phyloP scores from a whole-genome alignment of 2,113 vertebrate genomes.

The Crotalus helleri region DNA sequence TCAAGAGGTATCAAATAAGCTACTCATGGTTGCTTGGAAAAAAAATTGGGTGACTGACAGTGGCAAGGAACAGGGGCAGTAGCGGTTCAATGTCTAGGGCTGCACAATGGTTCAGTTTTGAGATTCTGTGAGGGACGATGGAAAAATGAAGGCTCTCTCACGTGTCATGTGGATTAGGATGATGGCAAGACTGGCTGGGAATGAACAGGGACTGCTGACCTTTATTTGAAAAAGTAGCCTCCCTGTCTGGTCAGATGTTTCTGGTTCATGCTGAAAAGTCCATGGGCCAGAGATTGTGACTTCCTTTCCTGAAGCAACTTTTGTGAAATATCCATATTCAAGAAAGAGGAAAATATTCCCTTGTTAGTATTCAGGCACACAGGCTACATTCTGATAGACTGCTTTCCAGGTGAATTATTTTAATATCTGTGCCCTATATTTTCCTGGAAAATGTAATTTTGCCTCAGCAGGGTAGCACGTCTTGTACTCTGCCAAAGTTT shows the following conservation, averaged over 20 bases:
- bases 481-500: conserved; percentile 3
- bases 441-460: conserved; percentile 10
- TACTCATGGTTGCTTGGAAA: background rate
- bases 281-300: background rate
- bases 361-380: background rate
- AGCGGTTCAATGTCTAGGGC: background rate
- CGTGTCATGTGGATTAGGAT: background rate
- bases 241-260: background rate
- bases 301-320: background rate
- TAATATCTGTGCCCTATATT: conserved; percentile 23
- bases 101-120: background rate
- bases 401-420: conserved; percentile 10
- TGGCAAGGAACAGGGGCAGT: background rate
- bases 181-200: background rate
- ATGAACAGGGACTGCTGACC: background rate
- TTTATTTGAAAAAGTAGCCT: background rate
- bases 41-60: background rate
- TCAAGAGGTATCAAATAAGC: background rate
- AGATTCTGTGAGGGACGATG: background rate
- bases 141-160: background rate
- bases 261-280: background rate
- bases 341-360: background rate
- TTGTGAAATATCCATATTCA: background rate
- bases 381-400: background rate
- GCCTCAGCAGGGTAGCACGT: conserved; percentile 4